These are phyloP conservation scores for Salminus brasiliensis DNA, from an alignment of 2,113 vertebrate species.

Conservation along the genomic window DNA sequence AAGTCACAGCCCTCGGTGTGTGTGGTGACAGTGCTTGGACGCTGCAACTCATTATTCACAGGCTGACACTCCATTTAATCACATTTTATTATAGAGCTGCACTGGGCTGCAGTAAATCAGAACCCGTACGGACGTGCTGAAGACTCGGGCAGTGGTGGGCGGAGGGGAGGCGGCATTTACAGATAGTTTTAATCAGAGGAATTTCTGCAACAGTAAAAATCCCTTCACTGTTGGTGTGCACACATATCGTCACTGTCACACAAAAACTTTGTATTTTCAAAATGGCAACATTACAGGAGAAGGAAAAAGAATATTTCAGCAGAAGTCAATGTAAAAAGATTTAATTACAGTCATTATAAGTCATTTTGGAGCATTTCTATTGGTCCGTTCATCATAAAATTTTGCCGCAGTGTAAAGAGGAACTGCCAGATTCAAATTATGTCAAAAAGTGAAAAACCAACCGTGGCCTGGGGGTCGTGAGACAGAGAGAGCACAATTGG, in stretches of 20 bases:
- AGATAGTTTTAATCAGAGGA: conserved; percentile 58
- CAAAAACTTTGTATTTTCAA: too few species aligned
- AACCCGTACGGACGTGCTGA: conserved; percentile 30
- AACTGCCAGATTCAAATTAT: too few species aligned
- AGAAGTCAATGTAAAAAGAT: too few species aligned
- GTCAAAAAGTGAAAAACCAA: too few species aligned
- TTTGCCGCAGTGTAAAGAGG: too few species aligned
- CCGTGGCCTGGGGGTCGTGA: too few species aligned
- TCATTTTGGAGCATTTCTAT: too few species aligned
- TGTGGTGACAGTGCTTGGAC: conserved; percentile 50
- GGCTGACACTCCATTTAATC: conserved; percentile 63
- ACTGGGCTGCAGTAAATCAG: conserved; percentile 53
- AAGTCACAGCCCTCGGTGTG: conserved; percentile 33
- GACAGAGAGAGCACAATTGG: too few species aligned
- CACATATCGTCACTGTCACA: background rate
- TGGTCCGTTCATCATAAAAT: too few species aligned
- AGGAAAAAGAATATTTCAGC: too few species aligned
- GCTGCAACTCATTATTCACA: conserved; percentile 56
- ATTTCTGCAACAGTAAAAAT: conserved; percentile 37
- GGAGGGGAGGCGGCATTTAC: conserved; percentile 49
- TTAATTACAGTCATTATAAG: too few species aligned
- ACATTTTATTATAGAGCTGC: conserved; percentile 62
- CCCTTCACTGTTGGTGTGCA: background rate
- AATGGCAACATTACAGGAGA: too few species aligned
- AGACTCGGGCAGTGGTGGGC: conserved; percentile 14